Evolutionary conservation across 2,888 invertebrate genomes (phyloP).

Genomic region (Xylota sylvarum): DNA sequence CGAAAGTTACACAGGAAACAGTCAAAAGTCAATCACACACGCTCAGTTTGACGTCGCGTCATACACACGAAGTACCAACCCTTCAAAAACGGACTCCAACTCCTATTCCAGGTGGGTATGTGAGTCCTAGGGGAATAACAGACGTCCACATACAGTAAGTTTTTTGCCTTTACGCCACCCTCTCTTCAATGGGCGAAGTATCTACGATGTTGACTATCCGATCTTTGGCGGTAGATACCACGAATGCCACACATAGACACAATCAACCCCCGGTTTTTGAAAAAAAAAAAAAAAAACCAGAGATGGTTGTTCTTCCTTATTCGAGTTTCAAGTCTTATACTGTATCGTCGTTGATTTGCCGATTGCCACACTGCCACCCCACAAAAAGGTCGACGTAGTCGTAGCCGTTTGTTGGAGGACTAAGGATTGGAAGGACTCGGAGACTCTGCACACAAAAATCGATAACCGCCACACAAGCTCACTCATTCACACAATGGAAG

Average conservation of each 20-base stretch:
- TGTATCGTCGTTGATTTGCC: conserved; percentile 36
- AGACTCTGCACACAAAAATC: conserved; percentile 70
- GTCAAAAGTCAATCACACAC: conserved; percentile 55
- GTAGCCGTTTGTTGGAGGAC: conserved; percentile 15
- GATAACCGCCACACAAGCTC: conserved; percentile 69
- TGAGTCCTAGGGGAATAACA: conserved; percentile 25
- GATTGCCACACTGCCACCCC: conserved; percentile 54
- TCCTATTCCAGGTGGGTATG: conserved; percentile 27
- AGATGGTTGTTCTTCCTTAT: conserved; percentile 48
- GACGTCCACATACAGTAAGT: conserved; percentile 21
- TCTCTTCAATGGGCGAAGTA: conserved; percentile 33
- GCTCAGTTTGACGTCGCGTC: conserved; percentile 24
- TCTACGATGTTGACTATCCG: conserved; percentile 63
- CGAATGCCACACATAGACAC: conserved; percentile 54
- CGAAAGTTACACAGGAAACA: conserved; percentile 17
- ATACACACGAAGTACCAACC: conserved; percentile 15
- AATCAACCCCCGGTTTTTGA: conserved; percentile 45
- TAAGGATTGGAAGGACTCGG: conserved; percentile 66
- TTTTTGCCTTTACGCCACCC: conserved; percentile 15
- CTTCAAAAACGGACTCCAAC: background rate
- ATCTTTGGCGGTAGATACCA: conserved; percentile 67
- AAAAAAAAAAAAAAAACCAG: conserved; percentile 6
- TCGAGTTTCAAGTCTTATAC: conserved; percentile 45
- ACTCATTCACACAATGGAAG: conserved; percentile 74
- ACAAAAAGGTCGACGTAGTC: conserved; percentile 55